These are phyloP conservation scores for Cataglyphis hispanica DNA, from an alignment of 1,140 invertebrate species.

Conservation along the genomic window DNA sequence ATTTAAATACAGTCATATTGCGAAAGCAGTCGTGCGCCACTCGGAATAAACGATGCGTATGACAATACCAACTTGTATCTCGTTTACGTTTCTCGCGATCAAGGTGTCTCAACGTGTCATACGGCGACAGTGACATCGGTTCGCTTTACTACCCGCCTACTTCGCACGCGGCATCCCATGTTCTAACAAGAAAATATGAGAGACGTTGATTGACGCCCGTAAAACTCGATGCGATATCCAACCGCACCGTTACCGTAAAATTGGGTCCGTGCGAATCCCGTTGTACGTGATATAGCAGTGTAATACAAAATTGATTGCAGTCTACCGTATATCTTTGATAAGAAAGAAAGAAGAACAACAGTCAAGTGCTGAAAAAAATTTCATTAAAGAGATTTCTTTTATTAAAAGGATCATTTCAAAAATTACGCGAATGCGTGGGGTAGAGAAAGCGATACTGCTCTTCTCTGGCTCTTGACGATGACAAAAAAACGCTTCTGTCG, in stretches of 20 bases:
- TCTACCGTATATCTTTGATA: neutral
- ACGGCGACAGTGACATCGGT: conserved; percentile 50
- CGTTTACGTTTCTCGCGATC: conserved; percentile 39
- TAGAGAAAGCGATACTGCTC: neutral
- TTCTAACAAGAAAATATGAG: conserved; percentile 56
- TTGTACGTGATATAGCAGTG: conserved; percentile 16
- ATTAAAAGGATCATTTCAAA: neutral
- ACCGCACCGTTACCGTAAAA: conserved; percentile 53
- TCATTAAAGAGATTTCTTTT: neutral
- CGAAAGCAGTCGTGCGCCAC: conserved; percentile 1
- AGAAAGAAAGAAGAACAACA: neutral
- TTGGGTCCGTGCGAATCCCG: conserved; percentile 56
- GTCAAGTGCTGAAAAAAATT: neutral
- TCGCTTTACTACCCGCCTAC: conserved; percentile 45
- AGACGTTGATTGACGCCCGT: conserved; percentile 58
- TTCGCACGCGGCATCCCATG: conserved; percentile 10
- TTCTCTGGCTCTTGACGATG: too few species aligned
- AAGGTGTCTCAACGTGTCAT: conserved; percentile 45
- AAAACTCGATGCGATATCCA: conserved; percentile 40
- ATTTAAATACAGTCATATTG: conserved; percentile 40
- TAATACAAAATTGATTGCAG: conserved; percentile 28
- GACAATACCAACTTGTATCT: conserved; percentile 46
- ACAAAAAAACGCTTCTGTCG: too few species aligned
- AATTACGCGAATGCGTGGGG: neutral
- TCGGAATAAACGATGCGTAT: conserved; percentile 20